Evolutionary conservation across 2,113 vertebrate species (phyloP).

Genomic region (Ivindomyrus marchei): DNA sequence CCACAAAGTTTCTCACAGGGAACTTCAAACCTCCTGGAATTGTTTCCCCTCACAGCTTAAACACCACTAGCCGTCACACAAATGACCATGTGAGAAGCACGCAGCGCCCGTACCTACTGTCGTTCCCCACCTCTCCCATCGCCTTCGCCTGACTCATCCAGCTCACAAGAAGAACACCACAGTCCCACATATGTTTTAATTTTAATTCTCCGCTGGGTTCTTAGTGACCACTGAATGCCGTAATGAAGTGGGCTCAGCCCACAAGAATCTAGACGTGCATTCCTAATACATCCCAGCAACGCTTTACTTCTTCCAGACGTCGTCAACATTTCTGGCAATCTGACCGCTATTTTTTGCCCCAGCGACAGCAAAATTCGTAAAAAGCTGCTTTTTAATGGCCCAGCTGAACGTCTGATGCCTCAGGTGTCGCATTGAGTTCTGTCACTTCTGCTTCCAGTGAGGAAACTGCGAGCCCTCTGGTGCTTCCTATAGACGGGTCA

Average conservation of each 20-base stretch:
- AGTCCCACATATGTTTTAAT: constrained; percentile 29
- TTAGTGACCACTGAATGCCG: constrained; percentile 41
- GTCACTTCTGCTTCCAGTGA: background rate
- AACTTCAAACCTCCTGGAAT: background rate
- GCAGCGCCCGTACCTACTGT: background rate
- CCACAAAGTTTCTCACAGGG: constrained; percentile 20
- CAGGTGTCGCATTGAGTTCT: constrained; percentile 32
- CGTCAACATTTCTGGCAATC: constrained; percentile 28
- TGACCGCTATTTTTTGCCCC: background rate
- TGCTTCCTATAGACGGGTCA: too few species aligned
- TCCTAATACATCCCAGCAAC: constrained; percentile 35
- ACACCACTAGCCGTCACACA: background rate
- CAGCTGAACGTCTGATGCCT: background rate
- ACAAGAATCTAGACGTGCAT: constrained; percentile 39
- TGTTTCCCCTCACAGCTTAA: background rate
- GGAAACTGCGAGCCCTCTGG: background rate
- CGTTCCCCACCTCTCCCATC: background rate
- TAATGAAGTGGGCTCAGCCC: constrained; percentile 52
- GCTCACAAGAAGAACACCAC: constrained; percentile 17
- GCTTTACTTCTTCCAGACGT: constrained; percentile 31
- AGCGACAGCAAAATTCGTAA: constrained; percentile 29
- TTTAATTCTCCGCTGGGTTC: constrained; percentile 23
- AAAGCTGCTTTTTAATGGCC: constrained; percentile 33
- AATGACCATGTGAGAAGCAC: background rate
- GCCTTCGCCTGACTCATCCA: constrained; percentile 13